Conservation (phyloP, 2,888 invertebrate genomes). For the Tinea pellionella region DNA sequence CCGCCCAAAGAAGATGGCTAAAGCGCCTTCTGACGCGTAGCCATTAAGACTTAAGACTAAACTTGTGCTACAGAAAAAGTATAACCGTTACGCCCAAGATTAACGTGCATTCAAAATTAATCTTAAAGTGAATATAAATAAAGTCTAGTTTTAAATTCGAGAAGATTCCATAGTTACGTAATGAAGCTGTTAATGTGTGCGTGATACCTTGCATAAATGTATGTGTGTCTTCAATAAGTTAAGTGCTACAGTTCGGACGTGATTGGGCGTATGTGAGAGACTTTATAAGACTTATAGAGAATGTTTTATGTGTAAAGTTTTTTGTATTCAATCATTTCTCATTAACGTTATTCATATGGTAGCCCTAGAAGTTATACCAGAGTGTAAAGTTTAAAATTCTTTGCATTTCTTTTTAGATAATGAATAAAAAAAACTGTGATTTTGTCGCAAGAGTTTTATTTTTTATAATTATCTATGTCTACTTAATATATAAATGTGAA, state of each 20-base stretch:
- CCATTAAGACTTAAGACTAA: constrained; percentile 43
- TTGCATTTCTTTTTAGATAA: constrained; percentile 68
- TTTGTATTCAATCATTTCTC: constrained; percentile 66
- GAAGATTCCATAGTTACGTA: constrained; percentile 12
- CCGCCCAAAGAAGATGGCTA: constrained; percentile 93
- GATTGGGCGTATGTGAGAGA: constrained; percentile 34
- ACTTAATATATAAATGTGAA: no score
- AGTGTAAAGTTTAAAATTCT: constrained; percentile 60
- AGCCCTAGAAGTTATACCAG: constrained; percentile 55
- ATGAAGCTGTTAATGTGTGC: background rate
- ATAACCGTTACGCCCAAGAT: constrained; percentile 44
- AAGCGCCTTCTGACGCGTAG: constrained; percentile 33
- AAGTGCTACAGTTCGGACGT: constrained; percentile 58
- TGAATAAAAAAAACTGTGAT: constrained; percentile 65
- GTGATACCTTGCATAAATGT: background rate
- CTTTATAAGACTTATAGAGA: constrained; percentile 66
- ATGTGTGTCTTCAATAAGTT: constrained; percentile 20
- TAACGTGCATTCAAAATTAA: constrained; percentile 17
- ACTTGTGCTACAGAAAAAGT: constrained; percentile 35
- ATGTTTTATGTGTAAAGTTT: constrained; percentile 65
- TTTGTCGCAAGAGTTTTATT: constrained; percentile 27
- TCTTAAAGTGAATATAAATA: background rate
- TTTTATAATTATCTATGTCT: no score
- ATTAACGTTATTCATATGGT: constrained; percentile 54
- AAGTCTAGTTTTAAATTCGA: constrained; percentile 27